Conservation (phyloP, 2,888 invertebrate genomes). For the Drosophila pseudotalamancana region DNA sequence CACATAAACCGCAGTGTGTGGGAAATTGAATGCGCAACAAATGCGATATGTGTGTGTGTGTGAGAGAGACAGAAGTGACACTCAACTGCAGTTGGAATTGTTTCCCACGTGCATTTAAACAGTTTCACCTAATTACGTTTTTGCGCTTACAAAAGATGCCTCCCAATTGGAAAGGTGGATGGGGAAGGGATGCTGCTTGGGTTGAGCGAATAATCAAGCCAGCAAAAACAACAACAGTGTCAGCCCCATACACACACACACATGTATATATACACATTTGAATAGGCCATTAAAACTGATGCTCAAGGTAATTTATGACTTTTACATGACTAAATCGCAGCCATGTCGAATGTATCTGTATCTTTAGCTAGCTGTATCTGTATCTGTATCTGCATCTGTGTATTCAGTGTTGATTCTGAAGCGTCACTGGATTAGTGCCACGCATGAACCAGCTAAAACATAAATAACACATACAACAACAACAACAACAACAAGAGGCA, state of each 20-base stretch:
- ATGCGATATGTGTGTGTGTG: background rate
- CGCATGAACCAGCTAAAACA: conserved; percentile 17
- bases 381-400: conserved; percentile 1
- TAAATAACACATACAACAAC: conserved; percentile 35
- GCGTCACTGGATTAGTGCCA: conserved; percentile 53
- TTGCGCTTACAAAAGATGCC: conserved; percentile 28
- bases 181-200: background rate
- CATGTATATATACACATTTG: background rate
- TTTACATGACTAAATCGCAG: conserved; percentile 49
- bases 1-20: conserved; percentile 35
- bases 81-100: conserved; percentile 26
- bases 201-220: conserved; percentile 21
- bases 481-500: conserved; percentile 7
- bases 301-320: conserved; percentile 58
- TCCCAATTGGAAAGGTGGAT: background rate
- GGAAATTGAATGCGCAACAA: conserved; percentile 33
- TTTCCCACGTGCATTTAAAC: conserved; percentile 64
- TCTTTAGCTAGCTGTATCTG: conserved; percentile 8
- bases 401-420: conserved; percentile 15
- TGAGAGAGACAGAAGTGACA: conserved; percentile 38
- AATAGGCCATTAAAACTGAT: conserved; percentile 44
- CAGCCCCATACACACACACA: conserved; percentile 8
- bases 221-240: conserved; percentile 11
- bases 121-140: conserved; percentile 56
- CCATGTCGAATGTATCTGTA: conserved; percentile 23